Base-by-base conservation (phyloP, 37 sponge, comb jelly and placozoan genomes). In the Diacarnus erythraeanus region DNA sequence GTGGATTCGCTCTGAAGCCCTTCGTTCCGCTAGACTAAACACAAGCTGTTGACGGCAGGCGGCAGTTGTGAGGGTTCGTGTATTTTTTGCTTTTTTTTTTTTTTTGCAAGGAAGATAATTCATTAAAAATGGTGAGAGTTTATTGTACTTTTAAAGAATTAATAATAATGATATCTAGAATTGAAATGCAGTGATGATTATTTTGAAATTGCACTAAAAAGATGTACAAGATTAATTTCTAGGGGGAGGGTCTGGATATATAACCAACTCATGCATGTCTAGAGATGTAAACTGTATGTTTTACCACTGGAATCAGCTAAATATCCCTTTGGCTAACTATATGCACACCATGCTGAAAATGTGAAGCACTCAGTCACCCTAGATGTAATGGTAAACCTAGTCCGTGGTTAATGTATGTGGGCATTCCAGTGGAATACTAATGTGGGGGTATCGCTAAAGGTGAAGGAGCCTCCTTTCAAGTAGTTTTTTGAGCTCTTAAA, bases 171-270 rank as follows among this genome's bases (percentile, higher is more conserved):
- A n/a, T n/a, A n/a, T n/a, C n/a, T 20, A 54, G 56, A 17, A 17
- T 10, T 10, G 56, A 54, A 54, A 54, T 54, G 56, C 17, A 17
- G 17, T 54, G 17, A 54, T 54, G 56, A 20, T 17, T 20, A 20
- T 20, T 20, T 20, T 20, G 17, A 17, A 20, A 10, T 17, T 54
- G 56, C 56, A 54, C 17, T 54, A 20, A 20, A 54, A 20, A 17
- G 10, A 17, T 20, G 17, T 10, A 54, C 10, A 54, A 17, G 56
- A 10, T 54, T 10, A 20, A 54, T 20, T 20, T 54, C 17, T 54
- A 54, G 70, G 38, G 70, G 70, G 70, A 69, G 70, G 70, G 70
- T 69, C 70, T 69, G 40, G 70, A 27, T 23, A 69, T 31, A 37
- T 54, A 41, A 41, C 27, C 12, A 34, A 69, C 12, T 27, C 70